Conservation (phyloP, 92 coral and sea anemone genomes). For the Parazoanthus atlanticus region DNA sequence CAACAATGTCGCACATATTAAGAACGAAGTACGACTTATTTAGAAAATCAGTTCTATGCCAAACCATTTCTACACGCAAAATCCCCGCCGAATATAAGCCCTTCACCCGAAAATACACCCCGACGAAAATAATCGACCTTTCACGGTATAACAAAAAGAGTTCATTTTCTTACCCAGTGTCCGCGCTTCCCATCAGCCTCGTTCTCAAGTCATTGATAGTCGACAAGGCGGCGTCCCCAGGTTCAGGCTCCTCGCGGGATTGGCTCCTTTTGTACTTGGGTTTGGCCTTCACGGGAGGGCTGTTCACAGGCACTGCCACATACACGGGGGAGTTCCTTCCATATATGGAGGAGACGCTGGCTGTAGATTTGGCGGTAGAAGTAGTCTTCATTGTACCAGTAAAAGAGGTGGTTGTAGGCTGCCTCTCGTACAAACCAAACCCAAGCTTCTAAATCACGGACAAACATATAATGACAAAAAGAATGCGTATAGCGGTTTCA, state of each 20-base stretch:
- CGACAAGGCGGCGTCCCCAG: conserved; percentile 40
- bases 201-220: conserved; percentile 60
- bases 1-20: too few relatives aligned
- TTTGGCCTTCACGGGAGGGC: conserved; percentile 55
- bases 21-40: too few relatives aligned
- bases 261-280: conserved; percentile 25
- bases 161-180: conserved; percentile 51
- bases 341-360: conserved; percentile 34
- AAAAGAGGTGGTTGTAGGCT: not conserved
- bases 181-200: conserved; percentile 50
- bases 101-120: not conserved
- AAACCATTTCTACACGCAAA: not conserved
- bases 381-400: conserved; percentile 9
- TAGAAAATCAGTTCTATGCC: too few relatives aligned
- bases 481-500: too few relatives aligned
- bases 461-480: not conserved
- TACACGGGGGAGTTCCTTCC: conserved; percentile 75
- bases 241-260: conserved; percentile 25
- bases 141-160: not conserved
- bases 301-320: conserved; percentile 70
- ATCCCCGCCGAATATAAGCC: not conserved
- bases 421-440: conserved; percentile 9
- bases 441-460: conserved; percentile 5
- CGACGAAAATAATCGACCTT: not conserved
- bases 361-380: conserved; percentile 34